Base-by-base conservation (phyloP, 1,140 invertebrate genomes). In the Megathymus violae region DNA sequence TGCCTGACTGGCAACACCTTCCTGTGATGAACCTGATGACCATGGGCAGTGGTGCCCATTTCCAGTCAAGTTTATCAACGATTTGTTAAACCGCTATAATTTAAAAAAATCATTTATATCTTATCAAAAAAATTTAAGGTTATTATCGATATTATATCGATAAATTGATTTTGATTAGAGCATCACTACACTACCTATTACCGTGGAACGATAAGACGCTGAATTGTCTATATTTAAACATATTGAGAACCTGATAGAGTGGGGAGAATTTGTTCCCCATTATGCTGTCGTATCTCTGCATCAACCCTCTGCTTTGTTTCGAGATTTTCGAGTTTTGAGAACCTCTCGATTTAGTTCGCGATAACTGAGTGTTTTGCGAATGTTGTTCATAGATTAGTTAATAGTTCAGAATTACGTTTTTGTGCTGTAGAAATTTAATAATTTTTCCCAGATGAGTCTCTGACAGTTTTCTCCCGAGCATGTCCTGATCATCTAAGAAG, bases 181-280 rank as follows among this genome's bases (percentile, higher is more conserved):
- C 15, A 43, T 16, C 40, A 10, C 40, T 43, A 43, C 11, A 43
- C 41, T 22, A 44, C 16, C 44, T 48, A 48, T 48, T 48, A 48
- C 25, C 25, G 27, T 43, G 11, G 16, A 43, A 11, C 11, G 40
- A 48, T 48, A 48, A 48, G 46, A 15, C 13, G 19, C 46, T 48
- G 46, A 48, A 48, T 48, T 48, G 46, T 48, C 46, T 34, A 48
- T 48, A 25, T 25, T 48, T 48, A 48, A 48, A 48, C 46, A 48
- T 48, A 48, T 34, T 48, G 46, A 34, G 46, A 48, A 34, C 25
- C 46, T 48, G 46, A 48, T 48, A 48, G 16, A 34, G 25, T 48
- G 27, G 25, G 14, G 46, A 34, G 25, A 48, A 48, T 48, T 48
- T 48, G 25, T 48, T 48, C 25, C n/a, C 27, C 46, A 48, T 48